These are phyloP conservation scores for Choristoneura rosaceana DNA, from an alignment of 2,888 invertebrate genomes.

Conservation along the genomic window DNA sequence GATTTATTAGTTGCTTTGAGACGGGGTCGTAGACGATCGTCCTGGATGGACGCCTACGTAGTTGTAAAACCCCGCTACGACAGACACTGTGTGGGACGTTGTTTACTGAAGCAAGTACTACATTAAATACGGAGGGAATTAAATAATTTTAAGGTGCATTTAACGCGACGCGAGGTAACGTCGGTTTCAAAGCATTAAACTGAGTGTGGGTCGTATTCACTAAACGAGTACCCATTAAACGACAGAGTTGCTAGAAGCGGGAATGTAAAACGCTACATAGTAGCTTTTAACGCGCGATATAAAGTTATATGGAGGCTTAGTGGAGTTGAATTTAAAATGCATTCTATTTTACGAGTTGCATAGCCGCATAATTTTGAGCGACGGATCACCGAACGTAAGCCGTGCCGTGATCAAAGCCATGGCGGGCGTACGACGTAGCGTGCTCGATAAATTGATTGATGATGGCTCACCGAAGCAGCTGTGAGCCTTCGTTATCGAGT, in stretches of 20 bases:
- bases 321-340: neutral
- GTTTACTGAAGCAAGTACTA: conserved; percentile 42
- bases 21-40: conserved; percentile 49
- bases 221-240: neutral
- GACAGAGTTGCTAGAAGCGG: neutral
- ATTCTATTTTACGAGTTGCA: neutral
- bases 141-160: neutral
- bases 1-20: conserved; percentile 15
- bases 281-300: conserved; percentile 3
- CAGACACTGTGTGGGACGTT: conserved; percentile 44
- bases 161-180: neutral
- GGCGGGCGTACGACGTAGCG: conserved; percentile 3
- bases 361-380: neutral
- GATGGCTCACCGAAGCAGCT: conserved; percentile 15
- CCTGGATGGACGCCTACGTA: conserved; percentile 52
- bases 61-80: conserved; percentile 40
- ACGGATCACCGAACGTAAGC: neutral
- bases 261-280: conserved; percentile 14
- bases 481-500: conserved; percentile 21
- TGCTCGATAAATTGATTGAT: conserved; percentile 29
- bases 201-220: conserved; percentile 3
- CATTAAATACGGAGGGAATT: conserved; percentile 4
- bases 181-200: neutral
- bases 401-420: conserved; percentile 13
- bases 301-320: neutral